phyloP scores from a whole-genome alignment of 2,113 vertebrate species.

The Galeopterus variegatus region DNA sequence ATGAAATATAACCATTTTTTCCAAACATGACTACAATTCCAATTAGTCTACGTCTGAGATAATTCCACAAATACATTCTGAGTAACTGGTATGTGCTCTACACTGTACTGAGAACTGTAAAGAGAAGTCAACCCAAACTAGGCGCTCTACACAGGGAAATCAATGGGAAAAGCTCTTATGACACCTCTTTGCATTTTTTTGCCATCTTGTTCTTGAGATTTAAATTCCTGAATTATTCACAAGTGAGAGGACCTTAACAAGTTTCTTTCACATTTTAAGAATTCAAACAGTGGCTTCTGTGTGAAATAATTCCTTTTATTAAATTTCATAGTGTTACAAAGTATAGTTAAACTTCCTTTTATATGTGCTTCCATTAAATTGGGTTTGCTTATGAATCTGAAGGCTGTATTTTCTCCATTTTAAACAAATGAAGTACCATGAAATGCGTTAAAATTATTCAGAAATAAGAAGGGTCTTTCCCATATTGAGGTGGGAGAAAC shows the following conservation, averaged over 20 bases:
- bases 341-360: neutral
- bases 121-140: neutral
- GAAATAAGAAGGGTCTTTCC: neutral
- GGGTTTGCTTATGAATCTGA: neutral
- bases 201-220: neutral
- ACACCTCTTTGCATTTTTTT: neutral
- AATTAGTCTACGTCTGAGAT: neutral
- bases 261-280: neutral
- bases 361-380: neutral
- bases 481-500: neutral
- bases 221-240: neutral
- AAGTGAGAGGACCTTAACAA: neutral
- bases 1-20: neutral
- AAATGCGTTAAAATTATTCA: neutral
- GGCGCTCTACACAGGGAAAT: neutral
- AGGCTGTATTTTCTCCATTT: neutral
- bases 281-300: neutral
- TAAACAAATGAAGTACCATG: neutral
- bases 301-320: neutral
- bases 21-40: neutral
- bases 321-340: neutral
- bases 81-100: neutral
- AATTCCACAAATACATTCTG: neutral
- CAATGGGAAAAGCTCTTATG: neutral
- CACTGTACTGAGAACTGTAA: neutral